phyloP scores from a whole-genome alignment of 2,888 invertebrate species.

The Hypolimnas misippus region DNA sequence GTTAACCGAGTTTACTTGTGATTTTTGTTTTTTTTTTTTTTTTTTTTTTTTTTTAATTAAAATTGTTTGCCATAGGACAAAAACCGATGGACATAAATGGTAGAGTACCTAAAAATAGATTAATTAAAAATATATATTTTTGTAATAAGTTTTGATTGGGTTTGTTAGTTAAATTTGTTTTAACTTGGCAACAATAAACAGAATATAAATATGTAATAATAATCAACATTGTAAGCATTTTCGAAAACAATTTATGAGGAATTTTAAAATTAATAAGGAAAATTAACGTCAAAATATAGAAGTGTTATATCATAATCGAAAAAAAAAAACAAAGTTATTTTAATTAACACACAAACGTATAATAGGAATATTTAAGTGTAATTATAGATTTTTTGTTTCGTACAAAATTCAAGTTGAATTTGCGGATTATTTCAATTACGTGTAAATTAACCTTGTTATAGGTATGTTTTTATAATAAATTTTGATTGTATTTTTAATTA shows the following conservation, averaged over 20 bases:
- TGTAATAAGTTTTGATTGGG: no score
- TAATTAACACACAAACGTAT: background rate
- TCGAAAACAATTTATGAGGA: no score
- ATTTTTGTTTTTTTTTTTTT: background rate
- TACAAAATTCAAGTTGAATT: background rate
- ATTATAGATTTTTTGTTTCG: constrained; percentile 2
- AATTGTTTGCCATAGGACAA: background rate
- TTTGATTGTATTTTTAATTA: no score
- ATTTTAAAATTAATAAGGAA: background rate
- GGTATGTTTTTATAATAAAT: no score
- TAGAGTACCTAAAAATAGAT: background rate
- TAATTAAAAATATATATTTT: no score
- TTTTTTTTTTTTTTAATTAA: background rate
- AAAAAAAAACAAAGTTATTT: background rate
- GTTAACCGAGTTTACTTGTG: background rate
- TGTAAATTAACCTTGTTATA: background rate
- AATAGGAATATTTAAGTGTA: background rate
- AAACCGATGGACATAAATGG: background rate
- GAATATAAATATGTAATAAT: no score
- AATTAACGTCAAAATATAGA: background rate
- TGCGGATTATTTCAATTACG: constrained; percentile 1
- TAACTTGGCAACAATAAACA: no score
- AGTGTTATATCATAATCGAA: background rate
- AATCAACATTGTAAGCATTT: no score
- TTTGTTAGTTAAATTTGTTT: no score